Evolutionary conservation across 2,888 invertebrate genomes (phyloP).

Genomic region (Mantis religiosa): DNA sequence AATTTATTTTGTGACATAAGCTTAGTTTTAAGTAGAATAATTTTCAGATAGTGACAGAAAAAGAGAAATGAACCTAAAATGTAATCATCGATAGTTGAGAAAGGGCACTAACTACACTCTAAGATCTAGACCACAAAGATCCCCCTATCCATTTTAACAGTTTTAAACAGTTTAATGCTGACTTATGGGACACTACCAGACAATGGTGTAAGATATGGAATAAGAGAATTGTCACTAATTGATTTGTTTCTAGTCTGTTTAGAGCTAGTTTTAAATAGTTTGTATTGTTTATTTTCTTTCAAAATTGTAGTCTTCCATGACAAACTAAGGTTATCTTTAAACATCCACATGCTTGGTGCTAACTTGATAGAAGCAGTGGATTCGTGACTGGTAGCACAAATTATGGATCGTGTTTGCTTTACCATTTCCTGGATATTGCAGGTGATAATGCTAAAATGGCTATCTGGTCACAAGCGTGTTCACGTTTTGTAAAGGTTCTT

Average conservation of each 20-base stretch:
- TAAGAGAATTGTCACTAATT: not conserved
- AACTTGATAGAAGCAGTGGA: constrained; percentile 13
- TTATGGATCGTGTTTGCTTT: not conserved
- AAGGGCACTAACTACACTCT: not conserved
- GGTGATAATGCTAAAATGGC: not conserved
- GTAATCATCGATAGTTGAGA: not conserved
- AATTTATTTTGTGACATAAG: no score
- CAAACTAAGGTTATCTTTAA: not conserved
- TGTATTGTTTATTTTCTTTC: not conserved
- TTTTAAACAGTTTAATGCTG: no score
- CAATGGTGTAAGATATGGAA: not conserved
- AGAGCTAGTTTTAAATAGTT: not conserved
- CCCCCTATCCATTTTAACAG: no score
- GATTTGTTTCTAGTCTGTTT: not conserved
- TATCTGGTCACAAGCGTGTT: not conserved
- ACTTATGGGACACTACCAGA: not conserved
- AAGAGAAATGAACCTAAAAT: no score
- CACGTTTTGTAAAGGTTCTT: not conserved
- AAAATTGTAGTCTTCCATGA: not conserved
- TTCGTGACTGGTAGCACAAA: not conserved
- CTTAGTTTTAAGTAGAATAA: no score
- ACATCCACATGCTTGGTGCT: constrained; percentile 20
- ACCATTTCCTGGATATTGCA: not conserved
- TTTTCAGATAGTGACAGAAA: no score
- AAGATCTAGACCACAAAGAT: not conserved